Percentiles rank a stretch among this genome's conserved stretches.
These are phyloP conservation scores for Chunga burmeisteri DNA, from an alignment of 2,113 vertebrate species.

Conservation along the genomic window DNA sequence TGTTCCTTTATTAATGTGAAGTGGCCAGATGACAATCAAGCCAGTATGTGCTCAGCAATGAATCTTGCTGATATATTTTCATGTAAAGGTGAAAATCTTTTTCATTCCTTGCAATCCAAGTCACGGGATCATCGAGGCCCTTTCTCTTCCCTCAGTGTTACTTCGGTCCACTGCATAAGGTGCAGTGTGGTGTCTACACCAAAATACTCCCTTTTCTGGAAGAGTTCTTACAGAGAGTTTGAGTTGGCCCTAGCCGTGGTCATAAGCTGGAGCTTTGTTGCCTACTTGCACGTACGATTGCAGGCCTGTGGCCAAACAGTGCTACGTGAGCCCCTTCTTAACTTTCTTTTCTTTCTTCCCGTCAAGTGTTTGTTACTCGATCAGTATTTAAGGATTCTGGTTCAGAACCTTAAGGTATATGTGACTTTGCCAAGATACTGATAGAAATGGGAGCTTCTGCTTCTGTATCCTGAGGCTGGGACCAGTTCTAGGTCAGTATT, in stretches of 20 bases:
- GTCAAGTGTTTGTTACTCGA: no score
- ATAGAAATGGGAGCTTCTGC: not conserved
- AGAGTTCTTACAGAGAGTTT: not conserved
- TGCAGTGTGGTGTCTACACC: not conserved
- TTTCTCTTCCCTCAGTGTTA: not conserved
- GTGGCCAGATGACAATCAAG: no score
- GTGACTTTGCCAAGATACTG: not conserved
- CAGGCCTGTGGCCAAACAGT: not conserved
- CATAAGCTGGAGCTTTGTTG: not conserved
- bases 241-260: not conserved
- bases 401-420: not conserved
- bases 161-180: not conserved
- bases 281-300: not conserved
- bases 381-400: not conserved
- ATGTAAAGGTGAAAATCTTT: not conserved
- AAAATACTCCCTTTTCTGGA: not conserved
- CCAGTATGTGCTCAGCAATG: no score
- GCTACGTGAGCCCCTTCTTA: no score
- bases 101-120: not conserved
- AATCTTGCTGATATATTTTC: not conserved
- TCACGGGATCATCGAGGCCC: not conserved
- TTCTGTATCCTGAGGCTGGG: fast-evolving
- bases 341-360: not conserved
- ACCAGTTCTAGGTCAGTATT: not conserved
- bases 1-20: not conserved